Evolutionary conservation across 2,888 invertebrate genomes (phyloP).

Genomic region (Spodoptera picta): DNA sequence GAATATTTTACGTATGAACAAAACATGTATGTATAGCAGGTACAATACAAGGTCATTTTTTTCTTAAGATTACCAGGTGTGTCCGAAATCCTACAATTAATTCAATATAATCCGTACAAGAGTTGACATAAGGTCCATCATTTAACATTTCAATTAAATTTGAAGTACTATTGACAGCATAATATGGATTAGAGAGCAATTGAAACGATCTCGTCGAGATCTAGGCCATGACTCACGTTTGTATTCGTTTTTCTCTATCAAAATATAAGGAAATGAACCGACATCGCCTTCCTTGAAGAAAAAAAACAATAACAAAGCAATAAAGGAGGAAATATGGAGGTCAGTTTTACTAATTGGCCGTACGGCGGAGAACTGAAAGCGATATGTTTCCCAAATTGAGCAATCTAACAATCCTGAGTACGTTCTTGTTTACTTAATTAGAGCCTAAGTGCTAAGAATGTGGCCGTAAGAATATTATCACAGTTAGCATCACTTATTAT

Average conservation of each 20-base stretch:
- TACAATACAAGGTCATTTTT: conserved; percentile 10
- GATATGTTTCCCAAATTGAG: conserved; percentile 47
- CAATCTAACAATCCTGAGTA: conserved; percentile 28
- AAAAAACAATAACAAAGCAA: conserved; percentile 48
- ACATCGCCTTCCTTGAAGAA: conserved; percentile 43
- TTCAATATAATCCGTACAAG: no score
- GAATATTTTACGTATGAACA: neutral
- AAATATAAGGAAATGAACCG: conserved; percentile 53
- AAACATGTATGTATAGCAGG: conserved; percentile 4
- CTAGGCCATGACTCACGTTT: conserved; percentile 50
- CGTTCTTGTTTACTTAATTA: conserved; percentile 43
- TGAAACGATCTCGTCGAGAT: conserved; percentile 43
- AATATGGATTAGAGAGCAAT: conserved; percentile 53
- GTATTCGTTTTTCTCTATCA: conserved; percentile 42
- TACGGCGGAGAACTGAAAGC: conserved; percentile 32
- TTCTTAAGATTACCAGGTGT: no score
- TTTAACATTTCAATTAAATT: conserved; percentile 36
- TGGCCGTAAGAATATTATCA: conserved; percentile 34
- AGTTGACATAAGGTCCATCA: no score
- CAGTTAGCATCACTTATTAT: conserved; percentile 39
- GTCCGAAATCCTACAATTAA: no score
- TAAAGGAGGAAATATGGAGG: conserved; percentile 50
- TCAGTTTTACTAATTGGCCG: conserved; percentile 39
- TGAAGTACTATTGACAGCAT: conserved; percentile 48
- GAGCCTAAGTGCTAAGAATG: conserved; percentile 29